phyloP scores from a whole-genome alignment of 2,888 invertebrate species.

The Agrochola macilenta region DNA sequence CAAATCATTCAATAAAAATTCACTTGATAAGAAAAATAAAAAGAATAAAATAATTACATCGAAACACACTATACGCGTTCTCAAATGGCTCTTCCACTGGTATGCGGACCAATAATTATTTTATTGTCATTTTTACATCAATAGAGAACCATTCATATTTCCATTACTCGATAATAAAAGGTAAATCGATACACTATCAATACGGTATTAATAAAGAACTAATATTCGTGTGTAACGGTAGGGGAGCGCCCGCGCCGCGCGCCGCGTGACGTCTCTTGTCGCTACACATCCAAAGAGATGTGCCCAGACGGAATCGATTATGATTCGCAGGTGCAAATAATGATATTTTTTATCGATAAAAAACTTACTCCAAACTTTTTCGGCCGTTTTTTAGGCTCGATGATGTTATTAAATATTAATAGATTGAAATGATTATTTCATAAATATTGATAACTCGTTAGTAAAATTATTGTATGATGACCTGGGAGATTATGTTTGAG shows the following conservation, averaged over 20 bases:
- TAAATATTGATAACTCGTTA: conserved; percentile 64
- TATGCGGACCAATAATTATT: conserved; percentile 37
- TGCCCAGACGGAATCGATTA: conserved; percentile 81
- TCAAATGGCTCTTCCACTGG: conserved; percentile 1
- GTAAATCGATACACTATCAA: conserved; percentile 60
- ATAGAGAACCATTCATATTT: conserved; percentile 51
- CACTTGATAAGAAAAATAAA: conserved; percentile 3
- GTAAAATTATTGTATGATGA: conserved; percentile 53
- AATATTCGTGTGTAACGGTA: conserved; percentile 73
- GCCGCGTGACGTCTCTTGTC: conserved; percentile 79
- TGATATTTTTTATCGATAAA: conserved; percentile 75
- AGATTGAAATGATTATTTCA: conserved; percentile 66
- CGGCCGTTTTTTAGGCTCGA: conserved; percentile 68
- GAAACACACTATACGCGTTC: conserved; percentile 1
- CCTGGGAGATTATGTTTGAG: conserved; percentile 45
- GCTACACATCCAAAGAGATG: conserved; percentile 73
- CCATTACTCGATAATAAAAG: conserved; percentile 59
- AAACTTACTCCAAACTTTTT: conserved; percentile 75
- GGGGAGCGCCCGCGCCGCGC: conserved; percentile 82
- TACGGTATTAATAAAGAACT: conserved; percentile 64
- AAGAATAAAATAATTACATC: conserved; percentile 3
- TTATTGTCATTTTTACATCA: conserved; percentile 49
- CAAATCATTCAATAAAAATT: conserved; percentile 14
- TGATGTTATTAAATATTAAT: conserved; percentile 79
- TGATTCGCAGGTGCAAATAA: conserved; percentile 88